These are phyloP conservation scores for Podarcis lilfordi DNA, from an alignment of 2,797 vertebrate genomes.

Conservation along the genomic window DNA sequence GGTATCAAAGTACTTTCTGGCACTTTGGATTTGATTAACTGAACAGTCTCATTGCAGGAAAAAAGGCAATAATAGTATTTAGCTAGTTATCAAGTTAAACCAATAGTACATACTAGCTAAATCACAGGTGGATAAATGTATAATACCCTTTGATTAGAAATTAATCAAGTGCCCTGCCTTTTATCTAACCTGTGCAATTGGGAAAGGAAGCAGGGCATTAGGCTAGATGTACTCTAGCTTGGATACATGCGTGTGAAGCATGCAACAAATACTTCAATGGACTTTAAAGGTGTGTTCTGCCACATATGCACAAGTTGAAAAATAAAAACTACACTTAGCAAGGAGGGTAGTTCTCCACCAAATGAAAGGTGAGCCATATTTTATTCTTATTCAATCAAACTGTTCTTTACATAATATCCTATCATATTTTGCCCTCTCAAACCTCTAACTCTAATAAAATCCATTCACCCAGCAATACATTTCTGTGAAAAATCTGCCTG, in stretches of 20 bases:
- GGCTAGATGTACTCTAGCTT: not conserved
- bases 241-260: not conserved
- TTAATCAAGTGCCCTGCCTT: constrained; percentile 9
- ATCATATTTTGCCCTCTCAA: not conserved
- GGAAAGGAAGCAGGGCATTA: not conserved
- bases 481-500: not conserved
- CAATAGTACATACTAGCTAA: not conserved
- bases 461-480: not conserved
- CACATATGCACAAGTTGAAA: not conserved
- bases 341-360: not conserved
- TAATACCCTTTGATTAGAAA: constrained; percentile 5
- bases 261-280: not conserved
- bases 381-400: not conserved
- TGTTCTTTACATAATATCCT: not conserved
- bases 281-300: not conserved
- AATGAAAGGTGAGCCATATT: not conserved
- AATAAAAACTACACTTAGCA: not conserved
- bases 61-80: constrained; percentile 2
- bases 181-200: not conserved
- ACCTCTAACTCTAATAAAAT: not conserved
- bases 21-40: constrained; percentile 19
- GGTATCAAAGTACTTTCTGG: constrained; percentile 1
- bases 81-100: constrained; percentile 25
- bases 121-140: not conserved
- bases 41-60: not conserved